Percentiles rank a stretch among this genome's conserved stretches.
These are phyloP conservation scores for Epinotia bilunana DNA, from an alignment of 2,888 invertebrate species.

Conservation along the genomic window DNA sequence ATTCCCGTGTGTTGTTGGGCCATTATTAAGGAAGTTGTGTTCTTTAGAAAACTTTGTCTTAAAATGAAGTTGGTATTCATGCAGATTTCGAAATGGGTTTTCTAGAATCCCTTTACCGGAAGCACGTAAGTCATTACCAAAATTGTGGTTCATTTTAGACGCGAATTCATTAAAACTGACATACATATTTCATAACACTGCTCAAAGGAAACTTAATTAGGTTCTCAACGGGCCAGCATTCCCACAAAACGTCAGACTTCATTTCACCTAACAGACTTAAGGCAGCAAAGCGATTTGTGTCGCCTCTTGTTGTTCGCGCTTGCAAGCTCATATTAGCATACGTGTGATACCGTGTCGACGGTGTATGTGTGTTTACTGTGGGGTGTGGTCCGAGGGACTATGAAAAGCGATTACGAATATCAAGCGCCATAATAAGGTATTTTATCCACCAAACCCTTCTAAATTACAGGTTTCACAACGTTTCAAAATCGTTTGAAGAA, in stretches of 20 bases:
- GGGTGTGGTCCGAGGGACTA: neutral
- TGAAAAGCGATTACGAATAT: neutral
- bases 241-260: conserved; percentile 2
- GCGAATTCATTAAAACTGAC: neutral
- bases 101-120: neutral
- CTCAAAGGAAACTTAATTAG: conserved; percentile 13
- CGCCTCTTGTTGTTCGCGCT: conserved; percentile 12
- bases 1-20: too few relatives aligned
- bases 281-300: conserved; percentile 20
- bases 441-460: too few relatives aligned
- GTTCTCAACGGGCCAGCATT: neutral
- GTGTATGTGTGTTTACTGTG: conserved; percentile 11
- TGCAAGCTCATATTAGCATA: conserved; percentile 31
- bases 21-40: too few relatives aligned
- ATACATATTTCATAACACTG: conserved; percentile 13
- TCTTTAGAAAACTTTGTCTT: too few relatives aligned
- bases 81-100: neutral
- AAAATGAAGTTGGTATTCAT: too few relatives aligned
- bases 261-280: conserved; percentile 25
- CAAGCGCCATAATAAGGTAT: too few relatives aligned
- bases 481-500: too few relatives aligned
- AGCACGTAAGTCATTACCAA: neutral
- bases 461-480: too few relatives aligned
- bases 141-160: neutral
- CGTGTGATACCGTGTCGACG: conserved; percentile 27